These are phyloP conservation scores for Sander vitreus DNA, from an alignment of 2,113 vertebrate species.

Conservation along the genomic window DNA sequence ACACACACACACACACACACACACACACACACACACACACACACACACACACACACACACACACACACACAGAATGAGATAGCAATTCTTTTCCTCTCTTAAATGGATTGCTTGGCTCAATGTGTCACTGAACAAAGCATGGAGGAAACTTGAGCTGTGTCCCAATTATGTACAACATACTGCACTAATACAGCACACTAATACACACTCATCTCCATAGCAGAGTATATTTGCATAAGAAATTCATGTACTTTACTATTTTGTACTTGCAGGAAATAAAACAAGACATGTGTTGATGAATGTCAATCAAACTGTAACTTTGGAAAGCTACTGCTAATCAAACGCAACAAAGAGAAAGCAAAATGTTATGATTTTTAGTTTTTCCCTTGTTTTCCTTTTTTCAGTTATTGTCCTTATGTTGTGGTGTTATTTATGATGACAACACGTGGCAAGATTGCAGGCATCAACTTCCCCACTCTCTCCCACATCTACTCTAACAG, in stretches of 20 bases:
- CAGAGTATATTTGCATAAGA: neutral
- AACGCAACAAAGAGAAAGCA: neutral
- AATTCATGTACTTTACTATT: neutral
- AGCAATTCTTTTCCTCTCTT: slow-evolving; percentile 29
- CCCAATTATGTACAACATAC: neutral
- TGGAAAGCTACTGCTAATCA: neutral
- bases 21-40: too few species aligned
- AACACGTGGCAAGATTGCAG: too few species aligned
- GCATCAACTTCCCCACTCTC: too few species aligned
- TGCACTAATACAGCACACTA: neutral
- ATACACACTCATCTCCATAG: neutral
- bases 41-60: too few species aligned
- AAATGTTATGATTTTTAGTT: neutral
- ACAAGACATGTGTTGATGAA: neutral
- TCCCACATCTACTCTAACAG: too few species aligned
- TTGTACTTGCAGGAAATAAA: neutral
- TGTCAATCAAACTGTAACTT: neutral
- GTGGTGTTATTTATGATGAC: neutral
- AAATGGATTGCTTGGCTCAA: slow-evolving; percentile 19
- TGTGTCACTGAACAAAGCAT: slow-evolving; percentile 13
- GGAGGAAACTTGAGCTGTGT: neutral
- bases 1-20: too few species aligned
- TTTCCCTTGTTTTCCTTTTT: too few species aligned
- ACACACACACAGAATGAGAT: neutral
- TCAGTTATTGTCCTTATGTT: neutral